Evolutionary conservation across 2,797 vertebrate genomes (phyloP).

Genomic region (Carapus acus): DNA sequence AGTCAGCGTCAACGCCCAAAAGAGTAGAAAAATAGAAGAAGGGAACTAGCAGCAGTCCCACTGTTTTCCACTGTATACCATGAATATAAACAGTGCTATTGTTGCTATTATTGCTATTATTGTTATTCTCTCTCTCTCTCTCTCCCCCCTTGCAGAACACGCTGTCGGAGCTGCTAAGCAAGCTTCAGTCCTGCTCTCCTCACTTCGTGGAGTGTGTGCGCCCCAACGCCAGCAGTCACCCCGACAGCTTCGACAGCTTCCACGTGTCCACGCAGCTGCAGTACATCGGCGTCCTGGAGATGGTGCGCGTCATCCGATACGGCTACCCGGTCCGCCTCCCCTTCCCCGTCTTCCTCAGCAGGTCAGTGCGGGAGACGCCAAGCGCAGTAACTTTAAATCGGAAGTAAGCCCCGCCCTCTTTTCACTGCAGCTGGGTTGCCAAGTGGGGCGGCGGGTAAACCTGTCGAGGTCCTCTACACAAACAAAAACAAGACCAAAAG

Average conservation of each 20-base stretch:
- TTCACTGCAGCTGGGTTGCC: slow-evolving; percentile 3
- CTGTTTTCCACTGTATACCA: background rate
- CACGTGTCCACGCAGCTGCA: slow-evolving; percentile 91
- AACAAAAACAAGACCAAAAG: background rate
- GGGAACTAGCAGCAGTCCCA: slow-evolving; percentile 2
- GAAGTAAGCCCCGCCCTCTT: background rate
- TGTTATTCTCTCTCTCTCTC: slow-evolving; percentile 3
- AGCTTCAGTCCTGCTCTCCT: slow-evolving; percentile 79
- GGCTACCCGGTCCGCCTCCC: slow-evolving; percentile 86
- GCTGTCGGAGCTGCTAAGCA: slow-evolving; percentile 80
- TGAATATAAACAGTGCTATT: slow-evolving; percentile 5
- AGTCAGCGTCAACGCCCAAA: background rate
- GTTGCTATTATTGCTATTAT: too few species aligned
- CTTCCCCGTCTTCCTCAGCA: slow-evolving; percentile 84
- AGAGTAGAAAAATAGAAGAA: background rate
- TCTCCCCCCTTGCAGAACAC: slow-evolving; percentile 79
- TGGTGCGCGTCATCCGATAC: slow-evolving; percentile 89
- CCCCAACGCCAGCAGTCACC: slow-evolving; percentile 77
- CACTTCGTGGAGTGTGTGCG: slow-evolving; percentile 90
- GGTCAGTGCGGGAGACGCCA: slow-evolving; percentile 66
- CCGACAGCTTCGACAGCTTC: slow-evolving; percentile 83
- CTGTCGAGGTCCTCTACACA: slow-evolving; percentile 10
- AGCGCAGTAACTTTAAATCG: too few species aligned
- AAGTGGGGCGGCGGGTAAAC: background rate
- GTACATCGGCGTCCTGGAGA: slow-evolving; percentile 87